phyloP scores from a whole-genome alignment of 2,797 vertebrate genomes.

The Chrysolophus pictus region DNA sequence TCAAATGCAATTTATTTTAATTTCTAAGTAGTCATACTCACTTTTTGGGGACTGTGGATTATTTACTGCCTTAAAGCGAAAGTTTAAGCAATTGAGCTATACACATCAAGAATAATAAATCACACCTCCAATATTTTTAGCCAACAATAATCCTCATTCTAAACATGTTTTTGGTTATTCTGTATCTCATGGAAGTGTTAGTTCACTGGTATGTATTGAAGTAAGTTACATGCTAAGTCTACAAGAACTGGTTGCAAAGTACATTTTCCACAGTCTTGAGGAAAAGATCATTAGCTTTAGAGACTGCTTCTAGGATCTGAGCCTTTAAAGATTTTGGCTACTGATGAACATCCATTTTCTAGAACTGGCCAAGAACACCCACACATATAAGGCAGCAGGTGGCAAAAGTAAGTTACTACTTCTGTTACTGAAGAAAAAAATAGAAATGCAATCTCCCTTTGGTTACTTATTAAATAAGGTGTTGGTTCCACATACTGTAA shows the following conservation, averaged over 20 bases:
- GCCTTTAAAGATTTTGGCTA: background rate
- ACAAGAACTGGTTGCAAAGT: background rate
- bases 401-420: background rate
- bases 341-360: background rate
- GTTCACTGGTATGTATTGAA: background rate
- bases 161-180: background rate
- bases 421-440: background rate
- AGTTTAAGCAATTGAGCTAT: background rate
- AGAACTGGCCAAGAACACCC: background rate
- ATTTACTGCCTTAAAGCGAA: background rate
- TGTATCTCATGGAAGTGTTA: background rate
- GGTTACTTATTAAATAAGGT: background rate
- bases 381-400: background rate
- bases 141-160: background rate
- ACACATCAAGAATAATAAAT: background rate
- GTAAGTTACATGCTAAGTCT: background rate
- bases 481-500: background rate
- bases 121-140: background rate
- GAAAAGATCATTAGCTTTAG: background rate
- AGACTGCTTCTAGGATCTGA: background rate
- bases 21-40: background rate
- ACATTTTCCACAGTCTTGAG: background rate
- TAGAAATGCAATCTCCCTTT: background rate
- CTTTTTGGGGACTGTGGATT: background rate
- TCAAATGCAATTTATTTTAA: background rate